Percentiles rank a stretch among this genome's conserved stretches.
These are phyloP conservation scores for Cosmopolites sordidus DNA, from an alignment of 2,888 invertebrate species.

Conservation along the genomic window DNA sequence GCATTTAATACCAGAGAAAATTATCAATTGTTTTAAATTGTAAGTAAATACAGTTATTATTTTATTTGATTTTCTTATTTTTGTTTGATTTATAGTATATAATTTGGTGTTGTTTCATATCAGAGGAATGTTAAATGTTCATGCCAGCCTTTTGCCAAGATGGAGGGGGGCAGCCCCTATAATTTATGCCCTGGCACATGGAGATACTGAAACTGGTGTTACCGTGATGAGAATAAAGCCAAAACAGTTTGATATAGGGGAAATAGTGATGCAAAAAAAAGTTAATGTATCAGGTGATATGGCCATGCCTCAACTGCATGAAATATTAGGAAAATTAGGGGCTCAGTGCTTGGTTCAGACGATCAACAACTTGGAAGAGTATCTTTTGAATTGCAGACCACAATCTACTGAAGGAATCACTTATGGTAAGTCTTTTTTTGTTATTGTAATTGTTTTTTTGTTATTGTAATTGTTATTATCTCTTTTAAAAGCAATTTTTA, in stretches of 20 bases:
- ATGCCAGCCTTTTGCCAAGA: conserved; percentile 84
- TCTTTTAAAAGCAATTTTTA: too few relatives aligned
- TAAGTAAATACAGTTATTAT: conserved; percentile 51
- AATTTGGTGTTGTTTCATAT: conserved; percentile 39
- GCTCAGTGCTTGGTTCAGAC: conserved; percentile 63
- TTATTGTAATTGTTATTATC: too few relatives aligned
- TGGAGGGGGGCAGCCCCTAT: conserved; percentile 95
- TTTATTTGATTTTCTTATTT: neutral
- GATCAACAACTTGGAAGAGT: conserved; percentile 56
- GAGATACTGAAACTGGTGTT: conserved; percentile 76
- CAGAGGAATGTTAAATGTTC: conserved; percentile 91
- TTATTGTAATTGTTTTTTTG: conserved; percentile 1
- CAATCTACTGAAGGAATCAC: conserved; percentile 62
- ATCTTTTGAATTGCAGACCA: conserved; percentile 54
- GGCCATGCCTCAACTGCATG: conserved; percentile 62
- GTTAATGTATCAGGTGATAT: conserved; percentile 56
- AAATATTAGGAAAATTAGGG: conserved; percentile 63
- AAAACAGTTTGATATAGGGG: conserved; percentile 76
- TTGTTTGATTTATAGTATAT: neutral
- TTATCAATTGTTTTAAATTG: conserved; percentile 78
- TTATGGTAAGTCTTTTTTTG: conserved; percentile 56
- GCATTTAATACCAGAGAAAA: conserved; percentile 71
- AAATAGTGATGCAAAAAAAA: conserved; percentile 58
- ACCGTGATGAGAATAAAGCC: conserved; percentile 84
- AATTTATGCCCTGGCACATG: conserved; percentile 76